A percentile compares a stretch with the other conserved stretches of the same genome.
Evolutionary conservation across 2,113 vertebrate genomes (phyloP).

Genomic region (Corythornis madagascariensis): DNA sequence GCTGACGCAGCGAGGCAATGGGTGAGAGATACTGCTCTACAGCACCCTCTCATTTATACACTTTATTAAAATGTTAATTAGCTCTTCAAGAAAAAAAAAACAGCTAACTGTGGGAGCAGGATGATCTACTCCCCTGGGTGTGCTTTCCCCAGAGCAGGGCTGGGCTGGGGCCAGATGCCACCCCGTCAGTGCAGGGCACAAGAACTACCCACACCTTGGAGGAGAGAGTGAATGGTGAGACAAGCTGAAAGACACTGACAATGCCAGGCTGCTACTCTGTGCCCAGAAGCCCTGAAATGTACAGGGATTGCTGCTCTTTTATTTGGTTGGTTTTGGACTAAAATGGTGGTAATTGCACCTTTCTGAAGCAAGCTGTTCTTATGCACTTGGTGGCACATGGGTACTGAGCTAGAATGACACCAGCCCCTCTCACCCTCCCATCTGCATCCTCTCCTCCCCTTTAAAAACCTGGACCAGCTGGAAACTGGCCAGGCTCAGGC

Average conservation of each 20-base stretch:
- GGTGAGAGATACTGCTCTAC: neutral
- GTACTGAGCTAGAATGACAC: neutral
- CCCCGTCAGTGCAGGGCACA: accelerated
- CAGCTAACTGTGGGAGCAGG: accelerated
- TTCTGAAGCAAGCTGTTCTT: neutral
- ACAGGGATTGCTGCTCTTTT: neutral
- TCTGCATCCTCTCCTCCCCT: neutral
- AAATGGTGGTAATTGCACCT: neutral
- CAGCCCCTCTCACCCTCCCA: neutral
- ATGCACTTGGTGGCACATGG: accelerated
- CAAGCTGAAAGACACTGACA: neutral
- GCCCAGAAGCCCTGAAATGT: neutral
- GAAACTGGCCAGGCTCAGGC: neutral
- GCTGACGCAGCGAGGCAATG: neutral
- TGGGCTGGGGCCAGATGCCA: neutral
- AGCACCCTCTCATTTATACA: neutral
- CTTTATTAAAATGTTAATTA: neutral
- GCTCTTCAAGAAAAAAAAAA: neutral
- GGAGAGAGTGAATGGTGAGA: neutral
- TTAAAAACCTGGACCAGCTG: neutral
- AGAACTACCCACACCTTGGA: neutral
- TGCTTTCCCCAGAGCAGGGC: neutral
- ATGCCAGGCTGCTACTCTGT: neutral
- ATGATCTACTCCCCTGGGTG: neutral
- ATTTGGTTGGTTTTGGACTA: neutral